Conservation (phyloP, 2,797 vertebrate genomes). For the Prionace glauca region DNA sequence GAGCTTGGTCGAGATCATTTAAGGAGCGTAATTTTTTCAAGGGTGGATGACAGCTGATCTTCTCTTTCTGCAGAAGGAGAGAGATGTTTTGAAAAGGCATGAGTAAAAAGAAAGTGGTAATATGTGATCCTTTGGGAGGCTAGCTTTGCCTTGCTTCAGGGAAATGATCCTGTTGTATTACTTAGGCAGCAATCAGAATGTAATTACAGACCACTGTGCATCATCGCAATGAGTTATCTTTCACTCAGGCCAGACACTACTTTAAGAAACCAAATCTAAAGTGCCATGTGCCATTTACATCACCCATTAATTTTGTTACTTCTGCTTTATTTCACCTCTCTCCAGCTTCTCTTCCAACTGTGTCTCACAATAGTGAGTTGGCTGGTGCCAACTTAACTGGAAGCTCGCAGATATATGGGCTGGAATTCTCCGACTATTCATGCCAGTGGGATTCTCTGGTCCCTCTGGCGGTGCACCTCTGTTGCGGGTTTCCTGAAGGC, state of each 20-base stretch:
- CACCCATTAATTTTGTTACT: neutral
- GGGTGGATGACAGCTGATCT: conserved; percentile 84
- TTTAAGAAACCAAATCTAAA: neutral
- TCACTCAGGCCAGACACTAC: neutral
- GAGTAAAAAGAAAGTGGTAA: no score
- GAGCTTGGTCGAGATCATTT: conserved; percentile 93
- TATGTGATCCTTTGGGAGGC: neutral
- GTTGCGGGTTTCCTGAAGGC: no score
- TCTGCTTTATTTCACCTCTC: neutral
- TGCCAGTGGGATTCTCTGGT: no score
- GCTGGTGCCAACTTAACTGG: neutral
- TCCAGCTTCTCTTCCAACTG: neutral
- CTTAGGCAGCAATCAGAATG: neutral
- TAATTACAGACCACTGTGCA: neutral
- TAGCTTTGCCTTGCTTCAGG: neutral
- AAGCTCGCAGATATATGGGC: no score
- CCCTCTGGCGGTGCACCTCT: no score
- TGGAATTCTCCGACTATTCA: no score
- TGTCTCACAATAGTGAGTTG: neutral
- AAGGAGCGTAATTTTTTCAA: conserved; percentile 93
- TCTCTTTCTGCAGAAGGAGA: conserved; percentile 72
- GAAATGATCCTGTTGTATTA: neutral
- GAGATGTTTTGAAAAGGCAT: neutral
- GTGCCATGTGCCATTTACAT: neutral
- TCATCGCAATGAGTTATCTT: neutral